Percentiles rank a stretch among this genome's conserved stretches.
These are phyloP conservation scores for Reinhardtius hippoglossoides DNA, from an alignment of 2,113 vertebrate species.

Conservation along the genomic window DNA sequence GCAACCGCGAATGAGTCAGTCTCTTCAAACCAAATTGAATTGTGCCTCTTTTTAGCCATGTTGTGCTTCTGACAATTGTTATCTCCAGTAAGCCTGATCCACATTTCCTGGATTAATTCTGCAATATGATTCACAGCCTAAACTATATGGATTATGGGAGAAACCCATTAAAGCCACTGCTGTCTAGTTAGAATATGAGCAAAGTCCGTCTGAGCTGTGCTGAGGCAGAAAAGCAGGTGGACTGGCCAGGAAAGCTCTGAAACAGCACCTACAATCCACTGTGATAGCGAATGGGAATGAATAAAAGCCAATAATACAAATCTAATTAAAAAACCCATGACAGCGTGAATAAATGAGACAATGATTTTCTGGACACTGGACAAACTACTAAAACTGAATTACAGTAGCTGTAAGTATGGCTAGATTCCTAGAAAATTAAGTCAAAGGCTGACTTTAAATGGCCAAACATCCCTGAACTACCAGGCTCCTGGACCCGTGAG, in stretches of 20 bases:
- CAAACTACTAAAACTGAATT: background rate
- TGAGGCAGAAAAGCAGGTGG: conserved; percentile 14
- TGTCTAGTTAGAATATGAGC: conserved; percentile 33
- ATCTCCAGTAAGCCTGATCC: conserved; percentile 53
- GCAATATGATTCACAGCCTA: conserved; percentile 59
- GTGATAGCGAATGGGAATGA: background rate
- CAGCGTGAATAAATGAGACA: background rate
- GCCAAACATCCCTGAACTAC: too few species aligned
- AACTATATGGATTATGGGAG: conserved; percentile 52
- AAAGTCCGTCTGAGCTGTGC: conserved; percentile 7
- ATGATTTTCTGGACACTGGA: background rate
- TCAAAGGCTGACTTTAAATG: too few species aligned
- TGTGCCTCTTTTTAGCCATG: background rate
- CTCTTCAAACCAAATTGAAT: too few species aligned
- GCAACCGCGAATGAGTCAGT: background rate
- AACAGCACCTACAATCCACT: conserved; percentile 3
- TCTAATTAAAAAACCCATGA: background rate
- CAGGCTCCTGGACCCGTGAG: too few species aligned
- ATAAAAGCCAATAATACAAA: too few species aligned
- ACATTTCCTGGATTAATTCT: conserved; percentile 55
- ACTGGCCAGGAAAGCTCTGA: background rate
- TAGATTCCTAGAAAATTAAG: too few species aligned
- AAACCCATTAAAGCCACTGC: conserved; percentile 40
- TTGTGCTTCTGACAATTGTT: conserved; percentile 44
- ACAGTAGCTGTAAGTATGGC: background rate